These are phyloP conservation scores for Phyllostomus hastatus DNA, from an alignment of 2,113 vertebrate species.

Conservation along the genomic window DNA sequence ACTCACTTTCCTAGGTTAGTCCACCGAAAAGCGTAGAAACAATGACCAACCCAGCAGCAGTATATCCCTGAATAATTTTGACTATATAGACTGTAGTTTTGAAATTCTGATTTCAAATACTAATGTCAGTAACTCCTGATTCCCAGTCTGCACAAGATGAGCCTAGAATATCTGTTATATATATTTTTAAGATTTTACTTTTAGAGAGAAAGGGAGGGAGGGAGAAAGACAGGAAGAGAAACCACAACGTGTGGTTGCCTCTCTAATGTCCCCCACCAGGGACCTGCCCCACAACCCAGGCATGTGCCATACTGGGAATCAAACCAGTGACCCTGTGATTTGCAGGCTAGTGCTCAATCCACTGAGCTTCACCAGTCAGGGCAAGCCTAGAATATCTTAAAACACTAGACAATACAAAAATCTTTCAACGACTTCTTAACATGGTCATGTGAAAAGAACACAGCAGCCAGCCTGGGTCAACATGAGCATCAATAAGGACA, in stretches of 20 bases:
- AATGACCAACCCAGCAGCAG: background rate
- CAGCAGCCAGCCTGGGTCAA: background rate
- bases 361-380: too few relatives aligned
- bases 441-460: background rate
- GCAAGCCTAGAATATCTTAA: background rate
- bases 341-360: too few relatives aligned
- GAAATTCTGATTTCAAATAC: conserved; percentile 11
- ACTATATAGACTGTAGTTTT: background rate
- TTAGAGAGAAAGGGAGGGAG: too few relatives aligned
- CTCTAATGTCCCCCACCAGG: too few relatives aligned
- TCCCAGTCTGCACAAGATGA: background rate
- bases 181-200: too few relatives aligned
- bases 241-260: too few relatives aligned
- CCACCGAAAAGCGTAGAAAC: conserved; percentile 24
- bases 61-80: background rate
- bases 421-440: background rate
- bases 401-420: background rate
- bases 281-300: too few relatives aligned
- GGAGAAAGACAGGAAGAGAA: too few relatives aligned
- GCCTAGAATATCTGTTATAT: background rate
- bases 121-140: background rate
- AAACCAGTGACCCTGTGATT: too few relatives aligned
- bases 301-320: too few relatives aligned
- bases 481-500: background rate
- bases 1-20: background rate